Evolutionary conservation across 2,888 invertebrate species (phyloP).

Genomic region (Didymodactylos carnosus): DNA sequence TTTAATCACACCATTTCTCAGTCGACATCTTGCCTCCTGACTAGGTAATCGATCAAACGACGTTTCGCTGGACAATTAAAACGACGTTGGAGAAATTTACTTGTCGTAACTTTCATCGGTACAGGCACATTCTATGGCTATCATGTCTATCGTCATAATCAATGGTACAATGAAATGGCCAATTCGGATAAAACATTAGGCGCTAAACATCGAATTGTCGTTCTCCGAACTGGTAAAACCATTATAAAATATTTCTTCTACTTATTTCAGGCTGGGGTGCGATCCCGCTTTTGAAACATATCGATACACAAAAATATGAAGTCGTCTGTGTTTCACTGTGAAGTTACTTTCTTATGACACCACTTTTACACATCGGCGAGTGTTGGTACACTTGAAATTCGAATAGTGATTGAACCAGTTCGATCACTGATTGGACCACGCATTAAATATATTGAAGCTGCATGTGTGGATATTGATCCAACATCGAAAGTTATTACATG

Average conservation of each 20-base stretch:
- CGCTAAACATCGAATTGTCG: background rate
- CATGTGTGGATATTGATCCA: background rate
- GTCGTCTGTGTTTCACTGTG: slow-evolving; percentile 21
- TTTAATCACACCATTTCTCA: background rate
- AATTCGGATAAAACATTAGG: background rate
- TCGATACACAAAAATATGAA: background rate
- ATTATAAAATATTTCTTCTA: no score
- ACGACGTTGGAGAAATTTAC: background rate
- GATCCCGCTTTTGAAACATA: background rate
- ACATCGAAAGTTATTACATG: background rate
- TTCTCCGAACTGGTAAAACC: background rate
- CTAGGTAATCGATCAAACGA: background rate
- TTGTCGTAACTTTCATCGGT: background rate
- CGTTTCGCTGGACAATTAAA: background rate
- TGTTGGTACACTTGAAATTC: slow-evolving; percentile 35
- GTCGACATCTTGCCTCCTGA: background rate
- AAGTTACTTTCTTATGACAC: slow-evolving; percentile 36
- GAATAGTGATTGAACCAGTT: slow-evolving; percentile 14
- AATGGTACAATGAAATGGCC: background rate
- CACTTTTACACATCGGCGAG: slow-evolving; percentile 34
- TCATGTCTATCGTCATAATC: background rate
- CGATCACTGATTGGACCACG: background rate
- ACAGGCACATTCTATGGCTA: background rate
- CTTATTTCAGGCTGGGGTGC: slow-evolving; percentile 2
- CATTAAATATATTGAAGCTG: background rate